phyloP scores from a whole-genome alignment of 1,140 invertebrate species.

The Episyrphus balteatus region DNA sequence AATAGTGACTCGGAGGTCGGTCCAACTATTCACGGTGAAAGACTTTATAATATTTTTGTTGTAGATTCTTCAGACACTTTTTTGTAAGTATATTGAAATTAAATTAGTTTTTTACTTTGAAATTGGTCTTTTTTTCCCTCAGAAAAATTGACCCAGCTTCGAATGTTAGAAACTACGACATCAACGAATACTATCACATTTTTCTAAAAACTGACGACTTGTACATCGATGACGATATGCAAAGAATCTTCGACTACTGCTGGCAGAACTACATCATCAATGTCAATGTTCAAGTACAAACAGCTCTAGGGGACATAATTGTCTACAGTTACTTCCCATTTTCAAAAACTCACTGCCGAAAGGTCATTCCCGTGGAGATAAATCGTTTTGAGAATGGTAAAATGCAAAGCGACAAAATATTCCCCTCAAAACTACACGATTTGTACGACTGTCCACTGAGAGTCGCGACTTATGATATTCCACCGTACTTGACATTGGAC shows the following conservation, averaged over 20 bases:
- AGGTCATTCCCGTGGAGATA: constrained; percentile 15
- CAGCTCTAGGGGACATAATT: constrained; percentile 18
- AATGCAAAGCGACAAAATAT: constrained; percentile 11
- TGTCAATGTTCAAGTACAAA: constrained; percentile 26
- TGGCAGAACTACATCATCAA: constrained; percentile 24
- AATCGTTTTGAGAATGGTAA: constrained; percentile 21
- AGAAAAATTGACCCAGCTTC: constrained; percentile 21
- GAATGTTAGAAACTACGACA: constrained; percentile 16
- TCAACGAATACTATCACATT: constrained; percentile 28
- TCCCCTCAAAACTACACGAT: constrained; percentile 21
- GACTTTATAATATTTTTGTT: constrained; percentile 18
- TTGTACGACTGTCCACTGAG: constrained; percentile 18
- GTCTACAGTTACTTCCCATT: constrained; percentile 26
- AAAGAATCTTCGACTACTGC: constrained; percentile 23
- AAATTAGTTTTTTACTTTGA: background rate
- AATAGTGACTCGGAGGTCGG: too few species aligned
- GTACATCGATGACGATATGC: constrained; percentile 16
- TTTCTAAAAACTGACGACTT: constrained; percentile 23
- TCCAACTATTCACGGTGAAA: too few species aligned
- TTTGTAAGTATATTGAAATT: constrained; percentile 7
- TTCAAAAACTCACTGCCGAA: constrained; percentile 6
- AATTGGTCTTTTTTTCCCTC: background rate
- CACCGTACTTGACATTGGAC: constrained; percentile 14
- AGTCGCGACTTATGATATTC: constrained; percentile 14
- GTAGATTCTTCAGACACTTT: constrained; percentile 26